Evolutionary conservation across 2,888 invertebrate species (phyloP), one percentile per base, ranked within the genome.

Genomic region (Megastigmus dorsalis): DNA sequence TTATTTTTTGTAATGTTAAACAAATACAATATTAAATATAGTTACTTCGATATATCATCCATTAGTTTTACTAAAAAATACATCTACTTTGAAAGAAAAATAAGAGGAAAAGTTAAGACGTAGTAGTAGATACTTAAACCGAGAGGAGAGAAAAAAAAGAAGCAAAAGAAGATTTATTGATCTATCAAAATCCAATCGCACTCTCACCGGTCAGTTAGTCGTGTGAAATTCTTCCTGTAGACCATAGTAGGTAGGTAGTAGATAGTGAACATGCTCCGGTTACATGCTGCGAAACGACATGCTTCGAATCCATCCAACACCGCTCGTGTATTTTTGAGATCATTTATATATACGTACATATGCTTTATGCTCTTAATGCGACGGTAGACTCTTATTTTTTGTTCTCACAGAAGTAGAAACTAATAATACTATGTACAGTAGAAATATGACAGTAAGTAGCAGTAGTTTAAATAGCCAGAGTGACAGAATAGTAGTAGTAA

Each of bases 281-380:
- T 66, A n/a, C 76, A 76, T 78, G 78, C 78, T 62, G 66, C 30
- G 66, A 66, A 69, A 68, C 57, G 26, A 74, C 74, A 77, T 77
- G 77, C 77, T 74, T 62, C 70, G 50, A 66, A 57, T 74, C 76
- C 66, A 57, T 70, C 76, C 74, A 74, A 54, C 76, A 74, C 66
- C 70, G 26, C 26, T 75, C 20, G 59, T 15, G 20, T 45, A n/a
- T 55, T 36, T 45, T 68, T 69, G 59, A 68, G 67, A 74, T 68
- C 67, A 74, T 62, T 66, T 66, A 45, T 18, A 45, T 45, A 3
- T 52, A 7, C n/a, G n/a, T n/a, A n/a, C n/a, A n/a, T n/a, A n/a
- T n/a, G n/a, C n/a, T n/a, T n/a, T n/a, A n/a, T n/a, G n/a, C n/a
- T 65, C 18, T 38, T 54, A n/a, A 13, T 43, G 33, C 48, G 9